These are phyloP conservation scores for Eumeta japonica DNA, from an alignment of 1,140 invertebrate genomes.

Conservation along the genomic window DNA sequence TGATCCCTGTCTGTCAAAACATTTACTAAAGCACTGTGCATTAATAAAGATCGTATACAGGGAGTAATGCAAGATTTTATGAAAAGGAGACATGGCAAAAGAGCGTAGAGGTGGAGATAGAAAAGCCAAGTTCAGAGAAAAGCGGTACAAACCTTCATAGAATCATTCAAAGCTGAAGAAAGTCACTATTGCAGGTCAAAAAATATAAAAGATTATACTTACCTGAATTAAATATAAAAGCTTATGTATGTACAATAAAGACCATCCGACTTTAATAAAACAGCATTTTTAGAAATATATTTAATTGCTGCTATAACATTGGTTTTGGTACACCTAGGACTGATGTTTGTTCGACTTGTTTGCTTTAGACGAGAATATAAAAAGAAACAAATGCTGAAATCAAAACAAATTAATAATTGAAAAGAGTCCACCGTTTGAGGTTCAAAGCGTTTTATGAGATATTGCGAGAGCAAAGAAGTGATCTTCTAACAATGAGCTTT, in stretches of 20 bases:
- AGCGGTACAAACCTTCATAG: background rate
- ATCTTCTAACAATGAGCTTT: constrained; percentile 22
- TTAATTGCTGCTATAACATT: background rate
- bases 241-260: background rate
- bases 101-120: constrained; percentile 5
- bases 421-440: constrained; percentile 19
- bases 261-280: background rate
- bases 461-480: constrained; percentile 18
- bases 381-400: background rate
- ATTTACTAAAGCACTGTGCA: too few species aligned
- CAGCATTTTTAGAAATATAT: background rate
- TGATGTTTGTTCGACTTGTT: constrained; percentile 6
- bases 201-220: background rate
- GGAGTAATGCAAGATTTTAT: too few species aligned
- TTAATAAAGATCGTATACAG: too few species aligned
- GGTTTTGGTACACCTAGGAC: constrained; percentile 3
- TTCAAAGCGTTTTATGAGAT: constrained; percentile 25
- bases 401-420: constrained; percentile 10
- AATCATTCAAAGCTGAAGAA: background rate
- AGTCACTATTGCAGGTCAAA: background rate
- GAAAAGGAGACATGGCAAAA: too few species aligned
- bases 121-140: background rate
- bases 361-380: background rate
- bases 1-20: too few species aligned
- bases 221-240: constrained; percentile 2